phyloP scores from a whole-genome alignment of 2,797 vertebrate species.

The Schizopygopsis pylzovi region DNA sequence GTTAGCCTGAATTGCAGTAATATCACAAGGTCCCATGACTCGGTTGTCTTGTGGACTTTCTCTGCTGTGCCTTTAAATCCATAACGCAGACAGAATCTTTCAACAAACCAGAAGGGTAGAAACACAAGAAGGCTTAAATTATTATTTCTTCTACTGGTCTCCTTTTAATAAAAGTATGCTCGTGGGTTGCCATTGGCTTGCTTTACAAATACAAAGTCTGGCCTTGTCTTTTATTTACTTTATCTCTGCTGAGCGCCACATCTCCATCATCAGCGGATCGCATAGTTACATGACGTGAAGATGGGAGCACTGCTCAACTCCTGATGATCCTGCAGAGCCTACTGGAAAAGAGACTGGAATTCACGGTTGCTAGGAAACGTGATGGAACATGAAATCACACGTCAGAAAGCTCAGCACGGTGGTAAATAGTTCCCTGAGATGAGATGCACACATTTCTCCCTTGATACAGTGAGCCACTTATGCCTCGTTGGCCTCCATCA shows the following conservation, averaged over 20 bases:
- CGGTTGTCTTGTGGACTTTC: constrained; percentile 24
- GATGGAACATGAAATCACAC: constrained; percentile 45
- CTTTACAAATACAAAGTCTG: not conserved
- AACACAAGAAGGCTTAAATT: not conserved
- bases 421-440: constrained; percentile 42
- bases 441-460: constrained; percentile 39
- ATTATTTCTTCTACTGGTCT: not conserved
- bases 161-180: not conserved
- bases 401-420: constrained; percentile 34
- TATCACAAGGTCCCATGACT: constrained; percentile 41
- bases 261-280: not conserved
- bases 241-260: not conserved
- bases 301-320: constrained; percentile 37
- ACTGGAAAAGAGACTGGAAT: constrained; percentile 56
- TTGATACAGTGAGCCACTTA: constrained; percentile 30
- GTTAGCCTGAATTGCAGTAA: constrained; percentile 56
- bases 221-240: constrained; percentile 5
- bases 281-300: constrained; percentile 40
- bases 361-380: constrained; percentile 57
- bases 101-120: not conserved
- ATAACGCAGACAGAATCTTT: not conserved
- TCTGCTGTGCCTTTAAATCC: constrained; percentile 18
- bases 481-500: constrained; percentile 25
- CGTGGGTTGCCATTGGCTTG: not conserved
- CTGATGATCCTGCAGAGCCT: constrained; percentile 41